A percentile compares a stretch with the other conserved stretches of the same genome.
phyloP scores from a whole-genome alignment of 2,797 vertebrate species.

The Merluccius polli region DNA sequence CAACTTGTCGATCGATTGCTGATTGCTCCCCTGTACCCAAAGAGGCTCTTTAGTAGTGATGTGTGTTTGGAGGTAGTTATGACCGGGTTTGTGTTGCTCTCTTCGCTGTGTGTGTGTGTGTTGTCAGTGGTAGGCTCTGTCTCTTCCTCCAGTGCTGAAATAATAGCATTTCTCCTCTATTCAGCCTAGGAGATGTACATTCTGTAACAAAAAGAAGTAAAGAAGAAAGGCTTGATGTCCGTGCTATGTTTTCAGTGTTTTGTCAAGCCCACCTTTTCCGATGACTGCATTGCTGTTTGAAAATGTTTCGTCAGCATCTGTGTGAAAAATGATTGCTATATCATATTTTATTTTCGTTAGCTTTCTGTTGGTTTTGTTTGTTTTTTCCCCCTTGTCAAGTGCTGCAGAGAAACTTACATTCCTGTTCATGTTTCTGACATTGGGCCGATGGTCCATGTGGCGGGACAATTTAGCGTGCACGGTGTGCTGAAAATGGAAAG shows the following conservation, averaged over 20 bases:
- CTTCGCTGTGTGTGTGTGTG: too few species aligned
- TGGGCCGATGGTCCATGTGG: slow-evolving; percentile 16
- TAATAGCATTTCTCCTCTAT: background rate
- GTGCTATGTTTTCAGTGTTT: too few species aligned
- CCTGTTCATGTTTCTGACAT: slow-evolving; percentile 7
- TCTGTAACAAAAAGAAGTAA: background rate
- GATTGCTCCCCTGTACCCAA: background rate
- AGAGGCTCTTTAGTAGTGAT: background rate
- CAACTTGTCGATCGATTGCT: slow-evolving; percentile 11
- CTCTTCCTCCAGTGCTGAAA: slow-evolving; percentile 12
- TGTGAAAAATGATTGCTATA: background rate
- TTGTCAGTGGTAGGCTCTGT: background rate
- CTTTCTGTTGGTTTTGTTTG: background rate
- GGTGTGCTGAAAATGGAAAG: slow-evolving; percentile 69
- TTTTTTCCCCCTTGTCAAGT: background rate
- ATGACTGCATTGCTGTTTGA: too few species aligned
- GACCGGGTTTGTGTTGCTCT: too few species aligned
- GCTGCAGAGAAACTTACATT: background rate
- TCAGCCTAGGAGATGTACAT: background rate
- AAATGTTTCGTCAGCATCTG: background rate
- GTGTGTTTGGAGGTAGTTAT: background rate
- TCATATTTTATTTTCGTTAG: background rate
- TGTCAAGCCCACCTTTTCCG: background rate
- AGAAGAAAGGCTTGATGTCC: background rate
- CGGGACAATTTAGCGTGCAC: slow-evolving; percentile 33